Base-by-base conservation (phyloP, 2,113 vertebrate genomes). In the Serinus canaria region DNA sequence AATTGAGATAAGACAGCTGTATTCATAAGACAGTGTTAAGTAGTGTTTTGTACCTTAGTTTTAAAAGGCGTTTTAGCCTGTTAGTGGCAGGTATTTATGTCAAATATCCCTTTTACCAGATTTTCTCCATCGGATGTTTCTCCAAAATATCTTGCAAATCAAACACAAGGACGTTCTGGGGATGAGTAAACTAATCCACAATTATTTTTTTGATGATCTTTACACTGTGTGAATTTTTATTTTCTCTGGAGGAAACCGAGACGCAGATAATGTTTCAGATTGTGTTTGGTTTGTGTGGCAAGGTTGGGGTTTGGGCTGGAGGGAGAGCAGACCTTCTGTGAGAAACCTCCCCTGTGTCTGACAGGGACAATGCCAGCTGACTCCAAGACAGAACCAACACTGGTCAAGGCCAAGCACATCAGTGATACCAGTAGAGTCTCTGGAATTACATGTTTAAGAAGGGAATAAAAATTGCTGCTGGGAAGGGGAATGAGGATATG, bases 251-350 rank as follows among this genome's bases (percentile, higher is more conserved):
- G 8, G 25, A 55, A 83, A 59, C 4, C 13, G 2, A 68, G 31
- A 67, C 47, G 6, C 19, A 37, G 13, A 18, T 72, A 43, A 22
- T 5, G 2, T n/a, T 56, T 8, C 6, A 10, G 28, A 18, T 18
- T 41, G 5, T 22, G 27, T 16, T 44, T 11, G 4, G 3, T 63
- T 75, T 41, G 41, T 41, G 8, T 43, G 64, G 21, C 18, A 58
- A 53, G 18, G 13, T 0, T 55, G 27, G 14, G 10, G 31, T 1
- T 8, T 9, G 7, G 8, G 31, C 1, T 7, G 23, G 23, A 7
- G 7, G 10, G 4, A n/a, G 39, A 46, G 28, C 49, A 74, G 16
- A 4, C 13, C 31, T 56, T 75, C 55, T 56, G 15, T 55, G 49
- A 39, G 25, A 55, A 70, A 5, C 16, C 19, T 55, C 7, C 9